Base-by-base conservation (phyloP, 2,888 invertebrate genomes). In the Boloria selene region DNA sequence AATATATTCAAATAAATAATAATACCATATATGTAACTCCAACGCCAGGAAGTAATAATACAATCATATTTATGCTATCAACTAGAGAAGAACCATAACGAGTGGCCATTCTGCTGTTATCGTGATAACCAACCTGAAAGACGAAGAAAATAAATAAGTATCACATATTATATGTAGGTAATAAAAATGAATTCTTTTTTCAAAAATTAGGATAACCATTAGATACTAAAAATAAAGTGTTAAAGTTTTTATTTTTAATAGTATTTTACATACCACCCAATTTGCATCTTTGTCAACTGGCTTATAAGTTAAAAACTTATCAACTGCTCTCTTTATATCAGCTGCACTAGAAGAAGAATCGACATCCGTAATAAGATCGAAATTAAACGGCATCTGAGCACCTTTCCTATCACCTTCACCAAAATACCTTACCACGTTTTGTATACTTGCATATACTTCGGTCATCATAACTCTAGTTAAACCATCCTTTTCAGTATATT, bases 351-450 rank as follows among this genome's bases (percentile, higher is more conserved):
- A 95, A 0, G 85, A 84, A 0, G 82, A 83, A 70, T 93, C 91
- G 1, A 95, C 86, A 69, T 94, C 93, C 14, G 90, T 92, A 56
- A 97, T 94, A 54, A 97, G 90, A 73, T 94, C 92, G 78, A 97
- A 97, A 82, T 97, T 97, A 77, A 97, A 96, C 0, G 96, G 95
- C 78, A 97, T 94, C 76, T 97, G 95, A 3, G 95, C 93, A 18
- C 96, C 96, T 16, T 82, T 77, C 3, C 83, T 84, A 3, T 92
- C 87, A 0, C 88, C 92, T 63, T 93, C 92, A 1, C 93, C 93
- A 74, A 95, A 97, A 83, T 95, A 97, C 61, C 84, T 92, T 73
- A 95, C 93, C 1, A 94, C 94, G 14, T 93, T 83, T 59, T 93
- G 82, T 7, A 95, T 84, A 49, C 90, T 84, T 0, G 95, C 94